Conservation (phyloP, 2,888 invertebrate genomes). For the Drosophila kokeensis region DNA sequence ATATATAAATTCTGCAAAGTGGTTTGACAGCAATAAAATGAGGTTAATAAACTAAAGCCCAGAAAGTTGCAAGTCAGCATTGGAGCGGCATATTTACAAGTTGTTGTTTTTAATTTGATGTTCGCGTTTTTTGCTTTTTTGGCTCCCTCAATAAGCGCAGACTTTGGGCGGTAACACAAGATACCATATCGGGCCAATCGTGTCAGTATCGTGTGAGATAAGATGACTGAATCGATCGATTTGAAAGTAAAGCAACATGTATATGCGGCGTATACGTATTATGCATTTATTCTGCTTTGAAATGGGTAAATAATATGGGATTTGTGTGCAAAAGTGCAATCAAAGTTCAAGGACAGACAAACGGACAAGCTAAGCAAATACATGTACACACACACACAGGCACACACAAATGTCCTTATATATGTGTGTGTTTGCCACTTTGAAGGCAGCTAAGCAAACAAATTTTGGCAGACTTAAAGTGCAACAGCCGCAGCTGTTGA, state of each 20-base stretch:
- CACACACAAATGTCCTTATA: neutral
- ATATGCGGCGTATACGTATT: constrained; percentile 44
- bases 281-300: neutral
- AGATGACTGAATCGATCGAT: constrained; percentile 57
- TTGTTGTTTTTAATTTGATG: constrained; percentile 64
- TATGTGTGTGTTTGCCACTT: neutral
- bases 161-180: constrained; percentile 50
- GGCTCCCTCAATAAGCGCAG: constrained; percentile 41
- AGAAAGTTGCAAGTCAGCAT: constrained; percentile 58
- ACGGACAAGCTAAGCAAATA: constrained; percentile 15
- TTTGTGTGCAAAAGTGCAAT: constrained; percentile 30
- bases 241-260: constrained; percentile 4
- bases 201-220: constrained; percentile 40
- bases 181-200: constrained; percentile 41
- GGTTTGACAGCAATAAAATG: constrained; percentile 37
- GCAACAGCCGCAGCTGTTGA: constrained; percentile 55
- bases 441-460: constrained; percentile 33
- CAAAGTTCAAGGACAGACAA: constrained; percentile 65
- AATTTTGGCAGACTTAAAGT: constrained; percentile 49
- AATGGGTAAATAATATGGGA: constrained; percentile 14
- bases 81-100: constrained; percentile 68
- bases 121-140: constrained; percentile 17
- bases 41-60: constrained; percentile 72
- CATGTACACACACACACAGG: neutral
- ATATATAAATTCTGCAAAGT: constrained; percentile 4